Evolutionary conservation across 2,888 invertebrate genomes (phyloP), one percentile per base, ranked within the genome.

Genomic region (Chironomus riparius): DNA sequence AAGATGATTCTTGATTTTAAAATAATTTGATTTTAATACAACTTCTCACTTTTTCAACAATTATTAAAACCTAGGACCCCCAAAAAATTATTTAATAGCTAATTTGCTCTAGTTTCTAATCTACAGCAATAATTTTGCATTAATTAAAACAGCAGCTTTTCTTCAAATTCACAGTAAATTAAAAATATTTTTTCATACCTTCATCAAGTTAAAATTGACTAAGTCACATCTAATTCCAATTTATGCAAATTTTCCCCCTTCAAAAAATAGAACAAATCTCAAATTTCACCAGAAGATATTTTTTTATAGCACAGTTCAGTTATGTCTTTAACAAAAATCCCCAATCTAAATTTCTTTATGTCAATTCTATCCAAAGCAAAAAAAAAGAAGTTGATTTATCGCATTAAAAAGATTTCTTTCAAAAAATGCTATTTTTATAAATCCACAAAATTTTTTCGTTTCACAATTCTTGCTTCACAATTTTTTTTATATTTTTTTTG

Each of bases 401-500:
- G 68, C 68, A 68, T 24, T 28, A 50, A 50, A 50, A 50, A 13
- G n/a, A 68, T 38, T 38, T 38, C 38, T 38, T 10, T 10, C 38
- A 38, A 38, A 38, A 38, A 38, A 38, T 38, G 38, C 38, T 38
- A 38, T 38, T 38, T 38, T 56, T 56, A n/a, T n/a, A 56, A 70
- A 70, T 68, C 68, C 15, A 70, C 18, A 70, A 71, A 71, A 71
- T 18, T 71, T n/a, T n/a, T 22, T 48, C 71, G 50, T 71, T 48
- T 18, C 62, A 73, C 38, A 61, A 22, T 50, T 38, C 38, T 38
- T 7, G 4, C 38, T 38, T 38, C 38, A 38, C 38, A 38, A 38
- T 38, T 38, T 71, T 71, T 56, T 70, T 13, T 38, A 18, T 22
- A 28, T 47, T 48, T 70, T 48, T 18, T 18, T 62, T 62, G 38